Conservation (phyloP, 1,140 invertebrate species). For the Nasonia giraulti region DNA sequence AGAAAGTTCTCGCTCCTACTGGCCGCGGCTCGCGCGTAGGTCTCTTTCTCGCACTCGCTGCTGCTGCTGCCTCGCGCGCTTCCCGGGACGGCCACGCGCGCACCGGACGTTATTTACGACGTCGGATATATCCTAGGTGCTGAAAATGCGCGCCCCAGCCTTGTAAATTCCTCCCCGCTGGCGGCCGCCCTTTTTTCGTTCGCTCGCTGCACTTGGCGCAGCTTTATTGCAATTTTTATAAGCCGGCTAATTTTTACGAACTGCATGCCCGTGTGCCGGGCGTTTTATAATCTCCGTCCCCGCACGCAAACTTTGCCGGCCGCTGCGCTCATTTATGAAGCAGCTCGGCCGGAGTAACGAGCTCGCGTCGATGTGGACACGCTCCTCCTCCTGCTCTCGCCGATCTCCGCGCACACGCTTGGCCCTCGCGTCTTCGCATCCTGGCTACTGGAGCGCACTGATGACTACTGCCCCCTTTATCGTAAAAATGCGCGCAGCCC, state of each 20-base stretch:
- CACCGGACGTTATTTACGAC: slow-evolving; percentile 46
- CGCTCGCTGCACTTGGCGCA: not conserved
- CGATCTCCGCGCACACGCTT: not conserved
- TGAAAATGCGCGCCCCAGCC: slow-evolving; percentile 35
- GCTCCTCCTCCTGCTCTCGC: not conserved
- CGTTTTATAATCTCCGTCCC: slow-evolving; percentile 26
- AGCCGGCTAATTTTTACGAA: slow-evolving; percentile 43
- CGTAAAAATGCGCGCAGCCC: not conserved
- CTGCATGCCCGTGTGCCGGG: not conserved
- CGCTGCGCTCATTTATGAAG: not conserved
- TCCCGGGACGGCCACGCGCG: not conserved
- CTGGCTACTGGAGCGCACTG: not conserved
- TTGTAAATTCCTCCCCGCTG: slow-evolving; percentile 40
- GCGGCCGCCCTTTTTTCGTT: not conserved
- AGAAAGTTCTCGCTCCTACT: slow-evolving; percentile 29
- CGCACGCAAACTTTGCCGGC: not conserved
- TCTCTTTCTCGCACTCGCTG: slow-evolving; percentile 10
- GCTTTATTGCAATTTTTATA: slow-evolving; percentile 46
- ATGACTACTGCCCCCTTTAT: not conserved
- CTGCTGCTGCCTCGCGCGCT: not conserved
- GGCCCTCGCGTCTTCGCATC: not conserved
- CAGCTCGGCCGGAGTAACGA: not conserved
- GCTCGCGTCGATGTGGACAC: not conserved
- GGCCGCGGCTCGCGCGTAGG: not conserved
- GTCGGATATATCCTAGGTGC: slow-evolving; percentile 39